Percentiles rank a stretch among this genome's conserved stretches.
phyloP scores from a whole-genome alignment of 1,140 invertebrate genomes.

The Aradophagus sp. region DNA sequence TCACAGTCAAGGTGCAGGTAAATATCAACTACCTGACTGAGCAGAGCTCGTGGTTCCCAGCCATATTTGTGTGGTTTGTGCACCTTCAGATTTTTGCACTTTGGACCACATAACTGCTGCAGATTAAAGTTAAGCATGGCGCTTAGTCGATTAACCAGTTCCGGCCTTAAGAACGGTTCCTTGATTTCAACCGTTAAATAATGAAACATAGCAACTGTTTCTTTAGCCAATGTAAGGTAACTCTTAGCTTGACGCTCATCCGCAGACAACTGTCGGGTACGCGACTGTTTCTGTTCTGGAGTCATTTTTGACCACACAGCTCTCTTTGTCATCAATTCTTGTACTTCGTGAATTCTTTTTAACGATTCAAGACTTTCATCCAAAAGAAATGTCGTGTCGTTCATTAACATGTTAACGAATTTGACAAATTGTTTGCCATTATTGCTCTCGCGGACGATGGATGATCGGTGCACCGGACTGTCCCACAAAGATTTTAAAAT shows the following conservation, averaged over 20 bases:
- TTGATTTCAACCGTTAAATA: constrained; percentile 96
- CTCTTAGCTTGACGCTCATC: constrained; percentile 96
- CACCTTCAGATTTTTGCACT: constrained; percentile 98
- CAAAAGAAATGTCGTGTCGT: constrained; percentile 97
- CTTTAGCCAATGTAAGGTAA: constrained; percentile 94
- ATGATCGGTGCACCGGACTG: constrained; percentile 79
- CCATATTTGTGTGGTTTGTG: constrained; percentile 95
- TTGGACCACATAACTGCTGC: constrained; percentile 96
- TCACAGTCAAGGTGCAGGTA: constrained; percentile 97
- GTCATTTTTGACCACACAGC: constrained; percentile 80
- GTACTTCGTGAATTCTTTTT: constrained; percentile 96
- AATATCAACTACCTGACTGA: constrained; percentile 95
- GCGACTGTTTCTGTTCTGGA: constrained; percentile 84
- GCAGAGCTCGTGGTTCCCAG: constrained; percentile 93
- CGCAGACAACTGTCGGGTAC: constrained; percentile 86
- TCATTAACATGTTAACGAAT: constrained; percentile 99
- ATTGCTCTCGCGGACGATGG: constrained; percentile 87
- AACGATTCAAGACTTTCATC: constrained; percentile 97
- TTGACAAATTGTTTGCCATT: constrained; percentile 96
- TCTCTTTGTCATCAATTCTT: constrained; percentile 87
- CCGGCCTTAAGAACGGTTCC: constrained; percentile 93
- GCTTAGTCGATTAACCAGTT: constrained; percentile 93
- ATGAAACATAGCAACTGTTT: constrained; percentile 99
- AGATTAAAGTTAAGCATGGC: constrained; percentile 99
- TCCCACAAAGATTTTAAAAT: constrained; percentile 94